These are phyloP conservation scores for Philopedon plagiatum DNA, from an alignment of 2,888 invertebrate species.

Conservation along the genomic window DNA sequence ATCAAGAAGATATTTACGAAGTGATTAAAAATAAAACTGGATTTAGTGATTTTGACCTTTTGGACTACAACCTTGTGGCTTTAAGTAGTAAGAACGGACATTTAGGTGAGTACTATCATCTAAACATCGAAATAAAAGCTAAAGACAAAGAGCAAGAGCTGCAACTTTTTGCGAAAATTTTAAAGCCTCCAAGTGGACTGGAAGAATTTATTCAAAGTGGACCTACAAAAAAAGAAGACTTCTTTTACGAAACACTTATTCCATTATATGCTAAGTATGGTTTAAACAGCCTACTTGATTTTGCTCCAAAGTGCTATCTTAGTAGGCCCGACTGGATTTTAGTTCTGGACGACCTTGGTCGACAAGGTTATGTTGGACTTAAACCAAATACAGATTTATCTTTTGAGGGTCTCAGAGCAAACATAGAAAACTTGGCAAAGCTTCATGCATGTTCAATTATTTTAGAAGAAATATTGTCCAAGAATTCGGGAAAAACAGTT, in stretches of 20 bases:
- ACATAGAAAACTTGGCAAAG: slow-evolving; percentile 57
- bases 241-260: slow-evolving; percentile 67
- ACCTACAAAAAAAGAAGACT: slow-evolving; percentile 54
- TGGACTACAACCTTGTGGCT: slow-evolving; percentile 47
- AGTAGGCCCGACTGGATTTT: slow-evolving; percentile 60
- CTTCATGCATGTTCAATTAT: slow-evolving; percentile 63
- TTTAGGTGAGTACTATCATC: slow-evolving; percentile 58
- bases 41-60: slow-evolving; percentile 51
- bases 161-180: slow-evolving; percentile 31
- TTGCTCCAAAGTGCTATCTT: slow-evolving; percentile 64
- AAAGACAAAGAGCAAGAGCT: neutral
- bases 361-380: slow-evolving; percentile 39
- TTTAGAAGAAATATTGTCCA: slow-evolving; percentile 55
- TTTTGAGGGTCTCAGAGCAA: slow-evolving; percentile 53
- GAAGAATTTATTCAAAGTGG: slow-evolving; percentile 1
- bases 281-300: slow-evolving; percentile 53
- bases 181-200: neutral
- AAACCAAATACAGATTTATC: slow-evolving; percentile 37
- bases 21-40: slow-evolving; percentile 53
- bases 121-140: slow-evolving; percentile 44
- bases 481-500: slow-evolving; percentile 50
- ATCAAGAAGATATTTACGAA: slow-evolving; percentile 56
- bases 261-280: slow-evolving; percentile 61
- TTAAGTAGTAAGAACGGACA: slow-evolving; percentile 56
- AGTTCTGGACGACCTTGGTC: slow-evolving; percentile 66